phyloP scores from a whole-genome alignment of 2,797 vertebrate species.

The Pangasius djambal region DNA sequence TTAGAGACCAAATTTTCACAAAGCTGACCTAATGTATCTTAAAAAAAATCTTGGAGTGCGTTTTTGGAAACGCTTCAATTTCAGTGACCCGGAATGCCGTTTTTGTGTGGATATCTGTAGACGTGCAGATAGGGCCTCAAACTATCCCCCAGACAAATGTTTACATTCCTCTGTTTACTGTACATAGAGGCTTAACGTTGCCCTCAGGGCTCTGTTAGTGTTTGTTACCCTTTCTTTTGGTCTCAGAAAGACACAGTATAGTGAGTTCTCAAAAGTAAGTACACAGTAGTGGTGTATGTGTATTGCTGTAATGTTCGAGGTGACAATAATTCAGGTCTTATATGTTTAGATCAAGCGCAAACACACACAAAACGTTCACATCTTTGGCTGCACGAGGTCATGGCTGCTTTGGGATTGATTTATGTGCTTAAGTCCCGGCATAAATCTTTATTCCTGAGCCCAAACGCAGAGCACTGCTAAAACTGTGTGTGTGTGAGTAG shows the following conservation, averaged over 20 bases:
- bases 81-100: not conserved
- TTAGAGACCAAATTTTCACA: not conserved
- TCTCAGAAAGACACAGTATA: not conserved
- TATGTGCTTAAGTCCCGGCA: constrained; percentile 44
- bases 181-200: not conserved
- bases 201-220: not conserved
- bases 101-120: not conserved
- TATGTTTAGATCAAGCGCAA: constrained; percentile 16
- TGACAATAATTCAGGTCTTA: not conserved
- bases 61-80: not conserved
- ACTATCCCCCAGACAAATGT: not conserved
- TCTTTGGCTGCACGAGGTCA: constrained; percentile 42
- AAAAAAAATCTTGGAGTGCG: not conserved
- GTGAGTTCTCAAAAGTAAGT: not conserved
- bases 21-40: not conserved
- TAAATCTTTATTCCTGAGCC: constrained; percentile 53
- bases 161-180: not conserved
- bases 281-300: not conserved
- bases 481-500: constrained; percentile 5
- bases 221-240: not conserved
- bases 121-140: not conserved
- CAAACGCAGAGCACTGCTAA: constrained; percentile 28
- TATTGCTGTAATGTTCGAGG: not conserved
- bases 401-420: constrained; percentile 42
- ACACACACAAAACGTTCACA: constrained; percentile 15